phyloP scores from a whole-genome alignment of 1,140 invertebrate genomes.

The Steinernema feltiae region DNA sequence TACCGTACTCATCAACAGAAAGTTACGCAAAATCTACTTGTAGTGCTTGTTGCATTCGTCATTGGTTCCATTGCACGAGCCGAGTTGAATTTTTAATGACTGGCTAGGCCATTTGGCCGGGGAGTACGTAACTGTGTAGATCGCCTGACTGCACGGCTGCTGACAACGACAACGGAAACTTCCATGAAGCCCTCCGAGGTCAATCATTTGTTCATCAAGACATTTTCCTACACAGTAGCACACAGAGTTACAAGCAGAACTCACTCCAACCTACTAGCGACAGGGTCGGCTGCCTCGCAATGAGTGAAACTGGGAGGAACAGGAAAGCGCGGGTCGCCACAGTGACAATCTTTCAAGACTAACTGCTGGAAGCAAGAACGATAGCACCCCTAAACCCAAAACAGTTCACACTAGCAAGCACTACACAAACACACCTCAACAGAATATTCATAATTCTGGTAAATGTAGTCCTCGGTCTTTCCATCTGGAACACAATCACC shows the following conservation, averaged over 20 bases:
- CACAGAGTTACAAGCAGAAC: constrained; percentile 25
- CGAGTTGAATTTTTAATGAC: constrained; percentile 46
- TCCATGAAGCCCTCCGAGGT: constrained; percentile 39
- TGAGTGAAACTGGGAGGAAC: constrained; percentile 39
- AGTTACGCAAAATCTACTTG: too few relatives aligned
- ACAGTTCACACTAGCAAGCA: background rate
- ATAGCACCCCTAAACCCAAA: constrained; percentile 41
- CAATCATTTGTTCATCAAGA: constrained; percentile 35
- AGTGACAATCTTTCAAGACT: constrained; percentile 40
- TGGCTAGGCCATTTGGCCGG: constrained; percentile 50
- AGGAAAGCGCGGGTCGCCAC: constrained; percentile 47
- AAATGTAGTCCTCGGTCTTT: constrained; percentile 35
- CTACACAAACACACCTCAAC: constrained; percentile 31
- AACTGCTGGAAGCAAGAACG: constrained; percentile 48
- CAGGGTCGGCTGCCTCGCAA: constrained; percentile 48
- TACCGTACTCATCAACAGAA: too few relatives aligned
- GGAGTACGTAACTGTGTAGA: constrained; percentile 49
- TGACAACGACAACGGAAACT: constrained; percentile 41
- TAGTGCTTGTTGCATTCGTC: constrained; percentile 31
- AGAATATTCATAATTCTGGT: constrained; percentile 43
- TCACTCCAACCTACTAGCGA: constrained; percentile 29
- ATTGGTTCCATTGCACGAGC: constrained; percentile 33
- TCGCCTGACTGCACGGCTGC: constrained; percentile 46
- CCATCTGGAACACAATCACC: constrained; percentile 44
- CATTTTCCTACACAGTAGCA: constrained; percentile 36